Evolutionary conservation across 2,113 vertebrate genomes (phyloP).

Genomic region (Gymnogyps californianus): DNA sequence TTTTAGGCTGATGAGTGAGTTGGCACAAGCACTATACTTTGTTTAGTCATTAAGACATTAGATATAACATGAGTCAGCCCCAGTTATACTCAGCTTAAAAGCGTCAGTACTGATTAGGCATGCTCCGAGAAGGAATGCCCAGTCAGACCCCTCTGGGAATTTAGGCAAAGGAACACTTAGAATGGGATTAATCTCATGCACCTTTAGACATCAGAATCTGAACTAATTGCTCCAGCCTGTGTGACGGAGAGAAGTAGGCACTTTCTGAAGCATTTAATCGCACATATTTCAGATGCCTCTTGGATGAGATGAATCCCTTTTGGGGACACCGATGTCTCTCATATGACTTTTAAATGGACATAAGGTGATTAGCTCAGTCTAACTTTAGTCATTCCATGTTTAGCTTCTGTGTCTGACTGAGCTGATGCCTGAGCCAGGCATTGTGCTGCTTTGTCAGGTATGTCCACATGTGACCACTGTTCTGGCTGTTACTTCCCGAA

Average conservation of each 20-base stretch:
- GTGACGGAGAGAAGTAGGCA: not conserved
- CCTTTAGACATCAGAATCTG: not conserved
- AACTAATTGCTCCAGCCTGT: not conserved
- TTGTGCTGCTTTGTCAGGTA: not conserved
- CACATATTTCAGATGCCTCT: not conserved
- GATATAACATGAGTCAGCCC: not conserved
- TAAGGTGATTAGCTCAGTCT: not conserved
- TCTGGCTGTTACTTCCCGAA: not conserved
- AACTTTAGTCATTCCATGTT: not conserved
- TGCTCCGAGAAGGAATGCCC: not conserved
- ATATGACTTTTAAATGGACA: not conserved
- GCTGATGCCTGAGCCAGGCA: not conserved
- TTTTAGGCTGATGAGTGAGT: not conserved
- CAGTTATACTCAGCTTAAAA: not conserved
- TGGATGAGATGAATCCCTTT: not conserved
- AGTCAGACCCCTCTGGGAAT: not conserved
- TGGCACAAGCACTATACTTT: not conserved
- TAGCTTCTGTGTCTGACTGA: not conserved
- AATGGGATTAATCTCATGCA: not conserved
- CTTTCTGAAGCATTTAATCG: not conserved
- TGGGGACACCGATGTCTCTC: not conserved
- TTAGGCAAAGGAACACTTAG: not conserved
- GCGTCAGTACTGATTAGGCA: not conserved
- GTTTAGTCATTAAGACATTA: not conserved
- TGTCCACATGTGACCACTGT: accelerated